These are phyloP conservation scores for Sarcophilus harrisii DNA, from an alignment of 2,797 vertebrate genomes.

Conservation along the genomic window DNA sequence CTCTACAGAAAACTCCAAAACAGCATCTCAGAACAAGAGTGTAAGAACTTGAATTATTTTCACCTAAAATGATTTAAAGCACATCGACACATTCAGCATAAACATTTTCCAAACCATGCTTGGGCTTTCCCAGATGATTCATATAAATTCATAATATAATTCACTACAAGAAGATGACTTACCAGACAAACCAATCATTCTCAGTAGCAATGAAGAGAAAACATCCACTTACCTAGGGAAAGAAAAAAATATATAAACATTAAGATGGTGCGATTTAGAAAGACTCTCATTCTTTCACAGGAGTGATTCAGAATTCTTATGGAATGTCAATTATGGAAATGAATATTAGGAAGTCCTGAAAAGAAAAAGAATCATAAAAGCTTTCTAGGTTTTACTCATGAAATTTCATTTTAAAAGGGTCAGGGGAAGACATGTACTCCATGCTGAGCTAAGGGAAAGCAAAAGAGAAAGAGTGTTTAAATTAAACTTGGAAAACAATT, in stretches of 20 bases:
- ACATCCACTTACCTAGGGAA: constrained; percentile 86
- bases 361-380: constrained; percentile 5
- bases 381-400: not conserved
- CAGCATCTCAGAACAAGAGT: constrained; percentile 12
- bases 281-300: not conserved
- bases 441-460: not conserved
- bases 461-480: not conserved
- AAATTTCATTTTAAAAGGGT: not conserved
- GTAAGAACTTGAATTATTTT: constrained; percentile 16
- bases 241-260: constrained; percentile 44
- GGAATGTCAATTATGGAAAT: constrained; percentile 22
- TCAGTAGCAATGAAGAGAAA: constrained; percentile 78
- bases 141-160: constrained; percentile 47
- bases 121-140: constrained; percentile 41
- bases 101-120: not conserved
- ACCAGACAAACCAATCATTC: constrained; percentile 81
- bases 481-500: not conserved
- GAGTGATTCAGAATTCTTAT: not conserved
- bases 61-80: constrained; percentile 34
- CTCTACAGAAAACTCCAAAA: not conserved
- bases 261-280: constrained; percentile 39
- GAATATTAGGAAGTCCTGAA: constrained; percentile 18
- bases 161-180: constrained; percentile 79
- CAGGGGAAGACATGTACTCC: not conserved
- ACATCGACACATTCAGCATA: not conserved